A percentile compares a stretch with the other conserved stretches of the same genome.
phyloP scores from a whole-genome alignment of 1,140 invertebrate genomes.

The Chelonus insularis region DNA sequence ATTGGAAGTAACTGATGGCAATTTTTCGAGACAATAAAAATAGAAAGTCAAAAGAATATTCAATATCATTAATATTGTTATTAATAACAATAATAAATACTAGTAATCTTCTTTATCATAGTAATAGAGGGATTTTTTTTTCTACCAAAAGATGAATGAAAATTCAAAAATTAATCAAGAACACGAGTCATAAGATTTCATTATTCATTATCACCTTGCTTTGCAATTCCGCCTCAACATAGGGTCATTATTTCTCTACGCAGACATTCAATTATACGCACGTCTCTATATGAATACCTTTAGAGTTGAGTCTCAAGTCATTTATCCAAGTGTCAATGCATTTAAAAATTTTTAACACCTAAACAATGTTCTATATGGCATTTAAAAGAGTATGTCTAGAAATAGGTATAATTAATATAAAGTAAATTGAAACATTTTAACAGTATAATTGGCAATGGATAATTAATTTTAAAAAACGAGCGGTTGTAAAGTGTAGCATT shows the following conservation, averaged over 20 bases:
- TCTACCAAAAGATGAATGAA: not conserved
- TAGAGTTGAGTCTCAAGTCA: not conserved
- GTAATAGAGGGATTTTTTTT: constrained; percentile 1
- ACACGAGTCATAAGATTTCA: not conserved
- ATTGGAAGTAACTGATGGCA: constrained; percentile 21
- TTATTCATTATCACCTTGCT: not conserved
- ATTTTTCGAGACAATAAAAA: constrained; percentile 11
- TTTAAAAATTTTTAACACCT: no score
- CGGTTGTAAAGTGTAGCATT: not conserved
- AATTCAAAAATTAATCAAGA: not conserved
- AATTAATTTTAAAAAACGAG: no score
- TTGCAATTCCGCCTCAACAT: constrained; percentile 26
- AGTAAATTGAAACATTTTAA: not conserved
- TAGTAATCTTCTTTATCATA: constrained; percentile 2
- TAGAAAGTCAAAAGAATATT: no score
- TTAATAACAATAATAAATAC: no score
- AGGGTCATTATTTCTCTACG: constrained; percentile 34
- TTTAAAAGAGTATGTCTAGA: not conserved
- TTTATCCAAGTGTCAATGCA: not conserved
- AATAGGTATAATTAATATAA: not conserved
- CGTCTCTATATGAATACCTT: not conserved
- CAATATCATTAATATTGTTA: no score
- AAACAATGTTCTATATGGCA: no score
- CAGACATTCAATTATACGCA: constrained; percentile 39
- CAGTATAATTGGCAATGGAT: no score